Base-by-base conservation (phyloP, 2,797 vertebrate genomes). In the Pristis pectinata region DNA sequence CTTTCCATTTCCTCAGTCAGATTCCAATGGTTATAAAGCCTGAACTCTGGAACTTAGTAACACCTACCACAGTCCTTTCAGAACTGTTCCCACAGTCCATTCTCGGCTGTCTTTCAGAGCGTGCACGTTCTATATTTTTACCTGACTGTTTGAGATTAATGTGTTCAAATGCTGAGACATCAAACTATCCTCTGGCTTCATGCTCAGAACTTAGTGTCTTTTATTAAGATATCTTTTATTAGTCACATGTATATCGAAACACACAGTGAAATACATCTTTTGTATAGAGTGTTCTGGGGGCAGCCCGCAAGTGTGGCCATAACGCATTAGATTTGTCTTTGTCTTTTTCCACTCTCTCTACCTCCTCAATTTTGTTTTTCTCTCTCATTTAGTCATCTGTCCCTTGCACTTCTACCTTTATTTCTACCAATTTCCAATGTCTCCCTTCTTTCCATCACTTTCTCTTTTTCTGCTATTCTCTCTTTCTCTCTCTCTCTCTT, bases 401-500 rank as follows among this genome's bases (percentile, higher is more conserved):
- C 41, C 34, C 70, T 72, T 8, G 24, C 70, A 37, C 13, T n/a
- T 8, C 74, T 2, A 9, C 11, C 37, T 2, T 24, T 5, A 22
- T 79, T 17, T 37, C 13, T 79, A 37, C 19, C 41, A 3, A 1
- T 30, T 2, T 76, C 30, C 9, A 30, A 30, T 2, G 94, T 95
- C 44, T 94, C 95, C 94, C 34, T 49, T 56, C 82, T 94, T 95
- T 24, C 49, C 37, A 2, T 49, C 95, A 96, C 83, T 83, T 95
- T 53, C 80, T 94, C 0, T 77, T 95, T 95, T 95, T 61, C 95
- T 96, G 95, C 37, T 2, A n/a, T 24, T 49, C 37, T 49, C 95
- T 96, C 83, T 83, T 95, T 53, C 80, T 94, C 0, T 77, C 95
- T 95, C 95, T 61, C 95, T 96, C 95, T 95, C 95, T 95, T 95